A percentile compares a stretch with the other conserved stretches of the same genome.
Evolutionary conservation across 2,113 vertebrate species (phyloP).

Genomic region (Mormoops blainvillei): DNA sequence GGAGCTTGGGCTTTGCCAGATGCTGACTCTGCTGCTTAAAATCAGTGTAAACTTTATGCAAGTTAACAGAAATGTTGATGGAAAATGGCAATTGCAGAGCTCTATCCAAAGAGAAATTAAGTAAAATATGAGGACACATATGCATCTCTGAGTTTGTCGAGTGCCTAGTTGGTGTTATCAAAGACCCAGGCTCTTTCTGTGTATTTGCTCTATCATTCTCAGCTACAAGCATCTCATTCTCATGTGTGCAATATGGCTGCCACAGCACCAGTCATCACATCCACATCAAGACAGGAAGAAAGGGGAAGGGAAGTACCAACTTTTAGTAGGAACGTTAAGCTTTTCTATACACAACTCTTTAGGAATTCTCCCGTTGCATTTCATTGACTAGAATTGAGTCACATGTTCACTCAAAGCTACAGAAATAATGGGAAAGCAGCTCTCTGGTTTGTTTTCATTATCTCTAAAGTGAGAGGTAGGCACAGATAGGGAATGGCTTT

Average conservation of each 20-base stretch:
- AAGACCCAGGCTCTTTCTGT: not conserved
- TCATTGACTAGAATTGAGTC: not conserved
- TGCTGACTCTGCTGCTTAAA: not conserved
- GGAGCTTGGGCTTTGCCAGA: not conserved
- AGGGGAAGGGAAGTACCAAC: not conserved
- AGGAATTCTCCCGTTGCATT: not conserved
- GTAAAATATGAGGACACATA: not conserved
- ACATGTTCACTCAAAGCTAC: not conserved
- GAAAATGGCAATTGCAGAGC: not conserved
- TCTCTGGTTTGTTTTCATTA: not conserved
- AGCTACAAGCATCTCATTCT: not conserved
- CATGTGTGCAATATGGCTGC: not conserved
- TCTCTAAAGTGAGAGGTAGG: not conserved
- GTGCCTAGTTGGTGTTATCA: not conserved
- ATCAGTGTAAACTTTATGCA: not conserved
- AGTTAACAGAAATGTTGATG: not conserved
- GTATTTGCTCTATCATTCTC: not conserved
- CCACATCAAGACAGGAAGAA: not conserved
- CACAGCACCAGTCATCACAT: not conserved
- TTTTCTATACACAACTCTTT: not conserved
- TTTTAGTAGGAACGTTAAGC: not conserved
- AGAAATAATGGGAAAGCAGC: not conserved
- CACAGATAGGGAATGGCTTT: not conserved
- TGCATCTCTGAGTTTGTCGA: not conserved
- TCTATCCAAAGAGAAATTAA: not conserved